Evolutionary conservation across 2,797 vertebrate genomes (phyloP).

Genomic region (Remorina albescens): DNA sequence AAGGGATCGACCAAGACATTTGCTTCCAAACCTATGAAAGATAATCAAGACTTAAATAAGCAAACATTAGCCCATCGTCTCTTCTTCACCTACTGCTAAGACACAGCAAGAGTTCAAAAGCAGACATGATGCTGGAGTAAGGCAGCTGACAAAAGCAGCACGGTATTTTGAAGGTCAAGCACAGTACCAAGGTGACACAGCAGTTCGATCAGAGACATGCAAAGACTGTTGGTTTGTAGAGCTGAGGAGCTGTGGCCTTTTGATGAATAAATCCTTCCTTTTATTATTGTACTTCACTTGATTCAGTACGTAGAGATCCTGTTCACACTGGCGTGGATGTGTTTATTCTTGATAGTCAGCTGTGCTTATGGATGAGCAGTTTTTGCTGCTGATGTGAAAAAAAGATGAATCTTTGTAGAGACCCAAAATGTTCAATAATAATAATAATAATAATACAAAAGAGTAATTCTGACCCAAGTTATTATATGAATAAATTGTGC

Average conservation of each 20-base stretch:
- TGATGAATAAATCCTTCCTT: not conserved
- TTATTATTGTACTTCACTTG: not conserved
- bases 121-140: constrained; percentile 24
- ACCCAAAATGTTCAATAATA: not conserved
- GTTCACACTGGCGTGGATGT: not conserved
- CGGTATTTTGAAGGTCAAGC: constrained; percentile 9
- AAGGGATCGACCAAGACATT: not conserved
- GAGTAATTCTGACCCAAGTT: too few relatives aligned
- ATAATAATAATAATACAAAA: not conserved
- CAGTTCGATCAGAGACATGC: not conserved
- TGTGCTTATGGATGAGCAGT: not conserved
- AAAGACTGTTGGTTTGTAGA: constrained; percentile 11
- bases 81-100: constrained; percentile 10
- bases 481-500: not conserved
- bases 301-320: not conserved
- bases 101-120: constrained; percentile 21
- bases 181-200: not conserved
- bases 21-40: not conserved
- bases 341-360: not conserved
- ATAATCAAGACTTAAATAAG: not conserved
- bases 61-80: constrained; percentile 9
- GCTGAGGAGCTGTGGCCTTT: not conserved
- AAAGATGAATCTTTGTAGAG: not conserved
- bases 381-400: not conserved
- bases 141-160: constrained; percentile 42